These are phyloP conservation scores for Pterocles gutturalis DNA, from an alignment of 2,113 vertebrate species.

Conservation along the genomic window DNA sequence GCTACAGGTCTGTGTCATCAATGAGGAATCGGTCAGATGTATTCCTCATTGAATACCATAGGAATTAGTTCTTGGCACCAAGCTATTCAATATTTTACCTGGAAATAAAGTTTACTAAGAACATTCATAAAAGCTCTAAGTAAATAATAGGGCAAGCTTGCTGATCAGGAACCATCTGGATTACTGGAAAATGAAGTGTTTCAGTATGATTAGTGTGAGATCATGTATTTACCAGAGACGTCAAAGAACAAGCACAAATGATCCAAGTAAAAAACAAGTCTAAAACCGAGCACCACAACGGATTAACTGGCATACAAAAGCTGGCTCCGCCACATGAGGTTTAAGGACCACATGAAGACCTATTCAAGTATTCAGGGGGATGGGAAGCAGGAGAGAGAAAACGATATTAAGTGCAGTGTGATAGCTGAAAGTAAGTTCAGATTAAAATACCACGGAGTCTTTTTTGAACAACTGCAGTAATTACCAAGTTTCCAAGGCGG, in stretches of 20 bases:
- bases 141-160: not conserved
- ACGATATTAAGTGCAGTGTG: accelerated
- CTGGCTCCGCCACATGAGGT: not conserved
- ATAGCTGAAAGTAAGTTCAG: not conserved
- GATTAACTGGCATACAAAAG: not conserved
- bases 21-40: not conserved
- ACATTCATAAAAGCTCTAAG: not conserved
- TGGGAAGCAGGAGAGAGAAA: no score
- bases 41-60: not conserved
- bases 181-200: not conserved
- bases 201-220: not conserved
- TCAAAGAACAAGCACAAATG: not conserved
- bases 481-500: not conserved
- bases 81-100: not conserved
- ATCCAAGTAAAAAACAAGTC: not conserved
- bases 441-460: not conserved
- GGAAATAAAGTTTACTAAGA: not conserved
- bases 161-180: not conserved
- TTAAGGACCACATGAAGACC: not conserved
- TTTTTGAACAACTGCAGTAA: not conserved
- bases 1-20: not conserved
- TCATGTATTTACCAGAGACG: not conserved
- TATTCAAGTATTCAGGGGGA: not conserved
- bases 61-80: not conserved
- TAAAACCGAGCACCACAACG: not conserved